These are phyloP conservation scores for Dorcus parallelipipedus DNA, from an alignment of 2,888 invertebrate genomes.

Conservation along the genomic window DNA sequence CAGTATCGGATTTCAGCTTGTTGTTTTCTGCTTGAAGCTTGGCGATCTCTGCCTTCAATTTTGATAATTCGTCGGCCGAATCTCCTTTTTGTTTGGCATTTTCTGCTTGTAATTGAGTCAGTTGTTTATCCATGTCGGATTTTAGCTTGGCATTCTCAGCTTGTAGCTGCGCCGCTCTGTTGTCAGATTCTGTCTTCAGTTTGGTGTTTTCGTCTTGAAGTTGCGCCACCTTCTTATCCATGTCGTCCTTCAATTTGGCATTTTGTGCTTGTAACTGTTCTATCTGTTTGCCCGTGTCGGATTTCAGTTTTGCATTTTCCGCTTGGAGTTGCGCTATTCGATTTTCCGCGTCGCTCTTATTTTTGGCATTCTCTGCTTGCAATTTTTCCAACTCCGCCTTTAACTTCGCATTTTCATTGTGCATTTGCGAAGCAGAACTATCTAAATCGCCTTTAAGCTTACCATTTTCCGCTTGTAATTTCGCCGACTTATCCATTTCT, in stretches of 20 bases:
- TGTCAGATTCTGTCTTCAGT: conserved; percentile 12
- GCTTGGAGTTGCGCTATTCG: not conserved
- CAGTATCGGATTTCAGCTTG: conserved; percentile 18
- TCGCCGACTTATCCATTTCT: not conserved
- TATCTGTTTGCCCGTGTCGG: not conserved
- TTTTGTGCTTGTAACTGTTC: not conserved
- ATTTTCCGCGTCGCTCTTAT: not conserved
- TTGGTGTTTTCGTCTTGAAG: no score
- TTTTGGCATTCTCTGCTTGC: not conserved
- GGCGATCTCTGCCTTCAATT: not conserved
- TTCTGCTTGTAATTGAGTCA: conserved; percentile 19
- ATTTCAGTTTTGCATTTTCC: no score
- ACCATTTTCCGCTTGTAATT: conserved; percentile 4
- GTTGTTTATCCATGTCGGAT: conserved; percentile 11
- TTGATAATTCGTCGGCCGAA: not conserved
- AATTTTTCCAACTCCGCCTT: not conserved
- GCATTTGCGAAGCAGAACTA: conserved; percentile 6
- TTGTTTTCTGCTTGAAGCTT: not conserved
- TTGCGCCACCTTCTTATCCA: no score
- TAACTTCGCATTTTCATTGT: not conserved
- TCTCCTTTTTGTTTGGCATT: not conserved
- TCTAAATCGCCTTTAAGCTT: not conserved
- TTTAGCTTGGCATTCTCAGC: conserved; percentile 17
- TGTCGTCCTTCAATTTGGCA: no score
- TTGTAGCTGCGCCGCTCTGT: no score